phyloP scores from a whole-genome alignment of 1,140 invertebrate species.

The Ceratina australensis region DNA sequence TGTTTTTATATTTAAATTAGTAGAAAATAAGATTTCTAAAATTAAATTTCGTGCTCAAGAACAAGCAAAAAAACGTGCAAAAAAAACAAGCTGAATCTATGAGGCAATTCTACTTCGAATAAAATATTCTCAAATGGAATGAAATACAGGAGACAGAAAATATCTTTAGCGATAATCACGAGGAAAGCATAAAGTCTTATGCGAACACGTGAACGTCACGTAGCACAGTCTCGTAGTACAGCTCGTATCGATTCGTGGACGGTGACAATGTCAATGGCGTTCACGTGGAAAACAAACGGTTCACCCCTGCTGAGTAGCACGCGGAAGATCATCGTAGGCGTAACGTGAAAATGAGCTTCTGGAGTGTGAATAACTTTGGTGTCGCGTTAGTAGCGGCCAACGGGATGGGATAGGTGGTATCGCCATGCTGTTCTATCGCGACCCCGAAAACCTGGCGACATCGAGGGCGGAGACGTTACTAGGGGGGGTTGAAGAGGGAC shows the following conservation, averaged over 20 bases:
- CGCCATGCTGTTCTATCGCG: constrained; percentile 45
- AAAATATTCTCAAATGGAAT: too few relatives aligned
- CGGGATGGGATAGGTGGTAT: constrained; percentile 26
- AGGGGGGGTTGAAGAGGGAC: constrained; percentile 1
- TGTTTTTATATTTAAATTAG: too few relatives aligned
- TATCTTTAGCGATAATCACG: not conserved
- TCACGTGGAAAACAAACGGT: constrained; percentile 69
- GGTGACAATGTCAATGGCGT: constrained; percentile 54
- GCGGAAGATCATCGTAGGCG: constrained; percentile 15
- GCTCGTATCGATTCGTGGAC: constrained; percentile 63
- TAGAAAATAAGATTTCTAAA: too few relatives aligned
- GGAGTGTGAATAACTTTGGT: not conserved
- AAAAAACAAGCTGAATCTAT: too few relatives aligned
- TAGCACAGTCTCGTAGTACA: not conserved
- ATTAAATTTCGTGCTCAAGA: too few relatives aligned
- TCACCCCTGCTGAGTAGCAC: constrained; percentile 27
- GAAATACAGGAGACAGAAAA: not conserved
- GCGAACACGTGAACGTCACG: not conserved
- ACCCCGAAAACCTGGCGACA: constrained; percentile 24
- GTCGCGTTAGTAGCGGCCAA: constrained; percentile 22
- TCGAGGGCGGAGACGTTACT: constrained; percentile 11
- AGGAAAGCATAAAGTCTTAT: not conserved
- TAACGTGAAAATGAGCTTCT: constrained; percentile 71
- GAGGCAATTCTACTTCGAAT: too few relatives aligned
- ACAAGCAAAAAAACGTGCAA: too few relatives aligned